Base-by-base conservation (phyloP, 1,140 invertebrate genomes). In the Calephelis virginiensis region DNA sequence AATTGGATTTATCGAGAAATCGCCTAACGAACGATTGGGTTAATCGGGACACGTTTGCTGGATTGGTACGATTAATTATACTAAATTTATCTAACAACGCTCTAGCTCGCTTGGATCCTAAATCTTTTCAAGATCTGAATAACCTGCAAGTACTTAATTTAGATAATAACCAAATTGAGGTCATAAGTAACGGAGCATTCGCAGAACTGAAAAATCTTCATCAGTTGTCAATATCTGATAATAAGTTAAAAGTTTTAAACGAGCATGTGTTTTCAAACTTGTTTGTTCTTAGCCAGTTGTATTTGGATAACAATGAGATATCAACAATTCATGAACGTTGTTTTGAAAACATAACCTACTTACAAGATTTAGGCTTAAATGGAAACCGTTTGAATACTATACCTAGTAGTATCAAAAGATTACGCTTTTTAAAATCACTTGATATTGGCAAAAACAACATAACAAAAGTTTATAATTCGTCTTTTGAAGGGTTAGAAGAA, bases 391-490 rank as follows among this genome's bases (percentile, higher is more conserved):
- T 98, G 12, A 93, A 92, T 67, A 90, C 91, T 64, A 92, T 98
- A 38, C 97, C 97, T 6, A 91, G 92, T 64, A 94, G 95, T 8
- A 92, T 97, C 2, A 93, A 92, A 66, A 92, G 93, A 69, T 83
- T 97, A n/a, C 80, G 89, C 28, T 93, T 93, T 73, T 89, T 97
- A 56, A 95, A 95, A 85, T 95, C 94, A 0, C 91, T 97, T 37
- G 96, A 97, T 88, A 91, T 97, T 56, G 95, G 95, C 5, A 95
- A 96, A 80, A 97, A 97, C 82, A 93, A 92, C 67, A 95, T 97
- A 70, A 89, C 91, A 63, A 87, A 92, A 56, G 87, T 94, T 61
- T 90, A 89, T 14, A 94, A 93, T 77, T 83, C 91, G 11, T 94
- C 93, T 71, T 95, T 95, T 82, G 92, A 94, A 74, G 94, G 94